phyloP scores from a whole-genome alignment of 2,797 vertebrate species.

The Alosa sapidissima region DNA sequence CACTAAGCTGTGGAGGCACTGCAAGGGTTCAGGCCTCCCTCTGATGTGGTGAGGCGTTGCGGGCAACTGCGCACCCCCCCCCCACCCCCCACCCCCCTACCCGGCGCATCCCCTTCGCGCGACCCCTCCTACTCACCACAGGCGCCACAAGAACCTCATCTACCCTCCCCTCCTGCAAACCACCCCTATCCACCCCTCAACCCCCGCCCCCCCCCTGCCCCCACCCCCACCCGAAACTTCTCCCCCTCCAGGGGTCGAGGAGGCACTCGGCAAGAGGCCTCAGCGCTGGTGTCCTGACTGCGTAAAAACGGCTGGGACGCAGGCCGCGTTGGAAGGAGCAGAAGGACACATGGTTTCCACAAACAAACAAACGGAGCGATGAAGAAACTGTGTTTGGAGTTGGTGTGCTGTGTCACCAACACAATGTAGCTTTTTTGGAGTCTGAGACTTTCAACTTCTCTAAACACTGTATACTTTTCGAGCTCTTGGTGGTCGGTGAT shows the following conservation, averaged over 20 bases:
- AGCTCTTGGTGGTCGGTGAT: background rate
- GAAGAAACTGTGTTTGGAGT: background rate
- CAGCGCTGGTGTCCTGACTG: background rate
- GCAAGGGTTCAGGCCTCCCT: slow-evolving; percentile 53
- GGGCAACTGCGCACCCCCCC: slow-evolving; percentile 43
- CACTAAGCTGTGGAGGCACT: slow-evolving; percentile 51
- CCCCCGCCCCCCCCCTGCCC: slow-evolving; percentile 8
- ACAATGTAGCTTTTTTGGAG: background rate
- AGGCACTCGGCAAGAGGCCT: background rate
- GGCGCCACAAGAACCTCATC: slow-evolving; percentile 54
- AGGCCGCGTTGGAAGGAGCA: background rate
- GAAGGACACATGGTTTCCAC: slow-evolving; percentile 10
- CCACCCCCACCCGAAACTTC: too few relatives aligned
- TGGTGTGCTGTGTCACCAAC: background rate
- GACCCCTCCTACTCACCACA: slow-evolving; percentile 54
- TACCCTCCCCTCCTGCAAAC: slow-evolving; percentile 36
- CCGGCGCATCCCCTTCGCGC: slow-evolving; percentile 3
- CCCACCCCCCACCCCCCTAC: slow-evolving; percentile 37
- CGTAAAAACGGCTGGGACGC: background rate
- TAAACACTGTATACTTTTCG: background rate
- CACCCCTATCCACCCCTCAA: slow-evolving; percentile 12
- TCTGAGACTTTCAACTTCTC: background rate
- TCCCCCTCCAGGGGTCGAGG: background rate
- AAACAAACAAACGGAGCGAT: background rate
- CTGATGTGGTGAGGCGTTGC: slow-evolving; percentile 56